Conservation (phyloP, 92 coral and sea anemone species). For the Bergia puertoricense region DNA sequence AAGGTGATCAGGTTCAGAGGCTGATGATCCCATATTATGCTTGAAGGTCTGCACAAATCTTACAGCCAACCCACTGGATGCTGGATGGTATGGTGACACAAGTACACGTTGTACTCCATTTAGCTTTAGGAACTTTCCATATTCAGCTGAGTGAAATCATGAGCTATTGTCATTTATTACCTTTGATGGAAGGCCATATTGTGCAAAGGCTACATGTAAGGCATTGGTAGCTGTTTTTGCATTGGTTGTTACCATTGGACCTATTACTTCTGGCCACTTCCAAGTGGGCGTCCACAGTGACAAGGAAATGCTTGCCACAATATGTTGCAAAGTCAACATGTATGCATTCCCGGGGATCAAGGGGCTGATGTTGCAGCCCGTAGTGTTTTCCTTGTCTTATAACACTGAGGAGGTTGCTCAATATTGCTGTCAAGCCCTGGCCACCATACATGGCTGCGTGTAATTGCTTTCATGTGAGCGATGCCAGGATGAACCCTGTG, state of each 20-base stretch:
- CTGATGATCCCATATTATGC: neutral
- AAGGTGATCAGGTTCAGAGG: slow-evolving; percentile 4
- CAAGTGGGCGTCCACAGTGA: slow-evolving; percentile 52
- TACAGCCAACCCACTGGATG: slow-evolving; percentile 44
- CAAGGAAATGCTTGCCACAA: slow-evolving; percentile 31
- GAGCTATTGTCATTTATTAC: slow-evolving; percentile 51
- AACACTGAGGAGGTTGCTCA: neutral
- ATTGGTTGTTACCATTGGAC: slow-evolving; percentile 48
- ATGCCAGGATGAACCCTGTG: slow-evolving; percentile 56
- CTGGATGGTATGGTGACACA: slow-evolving; percentile 5
- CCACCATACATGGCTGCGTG: slow-evolving; percentile 56
- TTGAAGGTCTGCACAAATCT: slow-evolving; percentile 60
- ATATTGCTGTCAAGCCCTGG: slow-evolving; percentile 19
- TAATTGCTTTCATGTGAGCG: slow-evolving; percentile 47
- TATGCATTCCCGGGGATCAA: neutral
- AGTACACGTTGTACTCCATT: slow-evolving; percentile 49
- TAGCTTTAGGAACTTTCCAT: slow-evolving; percentile 36
- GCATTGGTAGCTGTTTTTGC: slow-evolving; percentile 46
- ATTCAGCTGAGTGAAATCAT: slow-evolving; percentile 48
- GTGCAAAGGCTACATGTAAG: slow-evolving; percentile 31
- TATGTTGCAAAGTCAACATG: slow-evolving; percentile 27
- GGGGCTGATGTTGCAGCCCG: neutral
- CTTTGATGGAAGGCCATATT: slow-evolving; percentile 49
- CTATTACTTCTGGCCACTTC: slow-evolving; percentile 60
- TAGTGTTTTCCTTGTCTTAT: neutral